Evolutionary conservation across 2,797 vertebrate genomes (phyloP), one percentile per base, ranked within the genome.

Genomic region (Pangasius krempfi): DNA sequence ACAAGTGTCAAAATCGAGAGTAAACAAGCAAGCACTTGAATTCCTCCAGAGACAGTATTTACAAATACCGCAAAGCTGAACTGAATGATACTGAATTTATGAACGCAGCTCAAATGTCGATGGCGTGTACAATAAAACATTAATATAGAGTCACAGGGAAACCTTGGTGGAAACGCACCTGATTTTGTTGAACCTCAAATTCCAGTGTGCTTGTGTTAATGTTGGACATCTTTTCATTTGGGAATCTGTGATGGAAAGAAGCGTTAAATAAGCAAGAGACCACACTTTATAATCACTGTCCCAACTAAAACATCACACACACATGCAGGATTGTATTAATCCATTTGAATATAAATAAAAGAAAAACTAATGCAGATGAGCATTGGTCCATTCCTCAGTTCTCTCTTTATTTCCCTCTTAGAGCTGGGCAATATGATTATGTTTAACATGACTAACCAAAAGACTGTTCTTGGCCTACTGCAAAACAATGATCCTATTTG

Each of bases 131-230:
- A 64, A 62, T 25, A 64, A 62, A 62, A 8, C 25, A 27, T 37
- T 58, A 37, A 37, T 56, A 33, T 12, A 22, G 50, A 56, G 16
- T 79, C 16, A 20, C 10, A 40, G 44, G 1, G 30, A 10, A 47
- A 20, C 18, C 4, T 16, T 5, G 25, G 8, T 18, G 47, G 47
- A 70, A 27, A 92, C 95, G 94, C 91, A 99, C 99, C 78, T 95
- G 96, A 92, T 99, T 99, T 95, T 96, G 96, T 94, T 97, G 96
- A 89, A 99, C 96, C 92, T 98, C 97, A 94, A 99, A 99, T 96
- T 99, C 99, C 72, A 98, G 94, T 76, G 98, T 99, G 92, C 94
- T 97, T 90, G 96, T 93, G 94, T 97, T 96, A 76, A 96, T 95
- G 90, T 95, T 96, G 91, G 95, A 91, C 85, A 96, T 92, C 87